phyloP scores from a whole-genome alignment of 2,888 invertebrate species.

The Pachycephus smyrnensis region DNA sequence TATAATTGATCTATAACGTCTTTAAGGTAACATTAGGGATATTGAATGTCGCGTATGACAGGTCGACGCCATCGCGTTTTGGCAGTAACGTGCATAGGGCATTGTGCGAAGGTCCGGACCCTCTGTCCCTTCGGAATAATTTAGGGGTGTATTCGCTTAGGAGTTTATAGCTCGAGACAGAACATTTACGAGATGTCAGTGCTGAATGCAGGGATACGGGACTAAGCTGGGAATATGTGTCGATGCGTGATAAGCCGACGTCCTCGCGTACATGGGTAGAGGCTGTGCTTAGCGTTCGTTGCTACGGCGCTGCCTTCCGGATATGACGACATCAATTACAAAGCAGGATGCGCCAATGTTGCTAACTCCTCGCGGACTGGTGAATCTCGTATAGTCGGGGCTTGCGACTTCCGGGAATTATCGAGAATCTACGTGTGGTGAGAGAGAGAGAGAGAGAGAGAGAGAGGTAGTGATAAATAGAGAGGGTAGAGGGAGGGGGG shows the following conservation, averaged over 20 bases:
- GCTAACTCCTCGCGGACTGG: neutral
- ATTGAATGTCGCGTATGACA: neutral
- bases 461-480: neutral
- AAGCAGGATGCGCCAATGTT: conserved; percentile 16
- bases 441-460: neutral
- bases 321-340: conserved; percentile 24
- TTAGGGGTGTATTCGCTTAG: neutral
- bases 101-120: neutral
- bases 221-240: neutral
- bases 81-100: neutral
- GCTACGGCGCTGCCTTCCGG: conserved; percentile 17
- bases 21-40: neutral
- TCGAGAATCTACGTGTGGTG: neutral
- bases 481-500: neutral
- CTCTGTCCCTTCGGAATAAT: neutral
- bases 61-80: neutral
- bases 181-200: conserved; percentile 2
- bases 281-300: neutral
- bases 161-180: neutral
- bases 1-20: neutral
- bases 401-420: neutral
- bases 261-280: neutral
- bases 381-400: neutral
- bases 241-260: conserved; percentile 6
- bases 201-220: neutral